Conservation (phyloP, 1,140 invertebrate genomes). For the Berghia stephanieae region DNA sequence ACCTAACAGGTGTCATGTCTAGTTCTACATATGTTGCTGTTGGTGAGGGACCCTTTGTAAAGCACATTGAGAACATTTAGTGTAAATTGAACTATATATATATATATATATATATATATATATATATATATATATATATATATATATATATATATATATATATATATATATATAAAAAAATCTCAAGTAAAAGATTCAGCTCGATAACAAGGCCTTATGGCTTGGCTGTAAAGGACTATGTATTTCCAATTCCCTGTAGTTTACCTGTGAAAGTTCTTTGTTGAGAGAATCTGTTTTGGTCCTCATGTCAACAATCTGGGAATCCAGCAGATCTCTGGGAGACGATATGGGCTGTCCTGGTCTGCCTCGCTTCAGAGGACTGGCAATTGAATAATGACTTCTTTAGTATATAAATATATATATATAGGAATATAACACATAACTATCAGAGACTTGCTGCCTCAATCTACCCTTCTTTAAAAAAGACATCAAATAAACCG, state of each 20-base stretch:
- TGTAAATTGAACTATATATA: too few species aligned
- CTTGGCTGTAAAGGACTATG: neutral
- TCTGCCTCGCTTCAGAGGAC: conserved; percentile 13
- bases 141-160: neutral
- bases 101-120: neutral
- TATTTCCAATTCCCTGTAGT: neutral
- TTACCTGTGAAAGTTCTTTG: conserved; percentile 51
- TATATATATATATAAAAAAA: neutral
- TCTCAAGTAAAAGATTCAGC: neutral
- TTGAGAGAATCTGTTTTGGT: conserved; percentile 52
- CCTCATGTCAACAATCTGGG: conserved; percentile 52
- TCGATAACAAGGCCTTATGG: too few species aligned
- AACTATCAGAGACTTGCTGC: neutral
- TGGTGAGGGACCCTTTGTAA: too few species aligned
- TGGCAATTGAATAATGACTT: too few species aligned
- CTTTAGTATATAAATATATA: neutral
- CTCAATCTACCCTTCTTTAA: neutral
- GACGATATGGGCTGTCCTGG: conserved; percentile 37
- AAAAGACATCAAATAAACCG: neutral
- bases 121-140: neutral
- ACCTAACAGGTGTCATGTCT: too few species aligned
- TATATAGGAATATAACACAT: neutral
- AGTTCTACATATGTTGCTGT: too few species aligned
- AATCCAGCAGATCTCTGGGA: conserved; percentile 49
- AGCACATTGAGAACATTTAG: too few species aligned